Conservation (phyloP, 2,113 vertebrate genomes). For the Ceyx melanurus region DNA sequence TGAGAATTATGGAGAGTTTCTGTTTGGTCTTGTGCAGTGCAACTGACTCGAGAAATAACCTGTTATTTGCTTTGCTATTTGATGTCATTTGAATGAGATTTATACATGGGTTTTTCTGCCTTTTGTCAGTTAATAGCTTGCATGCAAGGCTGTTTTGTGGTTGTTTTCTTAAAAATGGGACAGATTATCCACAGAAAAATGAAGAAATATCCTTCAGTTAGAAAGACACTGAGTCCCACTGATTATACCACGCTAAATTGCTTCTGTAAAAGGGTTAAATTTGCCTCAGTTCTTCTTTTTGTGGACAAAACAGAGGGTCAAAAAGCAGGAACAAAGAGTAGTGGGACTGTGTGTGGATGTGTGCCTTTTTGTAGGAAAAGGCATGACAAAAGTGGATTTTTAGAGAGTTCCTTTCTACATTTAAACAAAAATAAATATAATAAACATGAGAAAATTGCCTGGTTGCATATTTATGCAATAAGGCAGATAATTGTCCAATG, state of each 20-base stretch:
- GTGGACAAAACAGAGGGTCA: neutral
- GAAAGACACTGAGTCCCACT: neutral
- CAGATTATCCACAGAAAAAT: neutral
- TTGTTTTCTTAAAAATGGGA: neutral
- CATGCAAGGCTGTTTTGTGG: neutral
- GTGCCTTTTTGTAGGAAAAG: neutral
- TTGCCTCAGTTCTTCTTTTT: neutral
- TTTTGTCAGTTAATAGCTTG: neutral
- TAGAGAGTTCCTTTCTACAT: neutral
- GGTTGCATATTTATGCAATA: neutral
- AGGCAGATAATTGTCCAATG: neutral
- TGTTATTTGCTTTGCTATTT: neutral
- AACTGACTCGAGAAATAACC: slow-evolving; percentile 1
- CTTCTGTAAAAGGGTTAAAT: neutral
- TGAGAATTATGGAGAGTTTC: slow-evolving; percentile 54
- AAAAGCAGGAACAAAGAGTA: neutral
- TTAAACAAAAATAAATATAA: neutral
- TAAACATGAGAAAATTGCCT: neutral
- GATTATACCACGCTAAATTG: neutral
- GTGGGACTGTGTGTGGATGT: neutral
- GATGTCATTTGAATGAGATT: neutral
- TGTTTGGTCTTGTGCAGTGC: slow-evolving; percentile 77
- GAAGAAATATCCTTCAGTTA: neutral
- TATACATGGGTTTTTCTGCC: neutral
- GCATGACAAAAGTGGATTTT: neutral